Evolutionary conservation across 2,888 invertebrate genomes (phyloP).

Genomic region (Arrhopalites spinosus): DNA sequence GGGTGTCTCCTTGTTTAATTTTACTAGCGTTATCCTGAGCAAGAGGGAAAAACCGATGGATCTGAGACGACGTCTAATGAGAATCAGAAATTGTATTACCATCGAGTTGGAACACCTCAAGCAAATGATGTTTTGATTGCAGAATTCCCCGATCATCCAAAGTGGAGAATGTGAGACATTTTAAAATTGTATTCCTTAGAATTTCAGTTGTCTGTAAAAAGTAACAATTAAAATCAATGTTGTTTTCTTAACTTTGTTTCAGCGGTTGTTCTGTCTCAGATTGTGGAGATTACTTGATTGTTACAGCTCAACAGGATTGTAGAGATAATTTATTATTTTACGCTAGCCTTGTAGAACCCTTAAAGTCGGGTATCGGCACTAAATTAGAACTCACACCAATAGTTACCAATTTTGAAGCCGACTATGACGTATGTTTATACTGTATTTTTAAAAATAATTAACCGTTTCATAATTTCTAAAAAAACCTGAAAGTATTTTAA

Average conservation of each 20-base stretch:
- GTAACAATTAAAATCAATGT: neutral
- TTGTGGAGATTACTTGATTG: constrained; percentile 86
- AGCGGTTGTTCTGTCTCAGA: constrained; percentile 86
- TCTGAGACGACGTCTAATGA: constrained; percentile 85
- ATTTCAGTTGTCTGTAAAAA: neutral
- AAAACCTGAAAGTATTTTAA: too few species aligned
- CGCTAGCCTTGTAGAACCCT: constrained; percentile 69
- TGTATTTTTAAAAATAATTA: neutral
- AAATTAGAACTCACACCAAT: constrained; percentile 77
- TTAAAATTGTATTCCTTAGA: neutral
- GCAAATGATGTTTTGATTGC: constrained; percentile 82
- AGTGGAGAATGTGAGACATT: constrained; percentile 86
- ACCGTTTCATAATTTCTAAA: too few species aligned
- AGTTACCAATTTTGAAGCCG: constrained; percentile 87
- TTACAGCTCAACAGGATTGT: constrained; percentile 84
- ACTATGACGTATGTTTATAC: constrained; percentile 69
- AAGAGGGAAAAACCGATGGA: constrained; percentile 84
- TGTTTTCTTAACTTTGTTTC: constrained; percentile 58
- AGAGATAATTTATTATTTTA: constrained; percentile 89
- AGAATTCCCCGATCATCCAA: constrained; percentile 87
- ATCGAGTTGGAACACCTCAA: constrained; percentile 83
- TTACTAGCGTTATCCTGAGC: constrained; percentile 83
- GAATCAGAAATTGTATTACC: constrained; percentile 93
- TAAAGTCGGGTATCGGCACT: constrained; percentile 62
- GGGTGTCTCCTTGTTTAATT: constrained; percentile 59